phyloP scores from a whole-genome alignment of 1,140 invertebrate species.

The Semibalanus balanoides region DNA sequence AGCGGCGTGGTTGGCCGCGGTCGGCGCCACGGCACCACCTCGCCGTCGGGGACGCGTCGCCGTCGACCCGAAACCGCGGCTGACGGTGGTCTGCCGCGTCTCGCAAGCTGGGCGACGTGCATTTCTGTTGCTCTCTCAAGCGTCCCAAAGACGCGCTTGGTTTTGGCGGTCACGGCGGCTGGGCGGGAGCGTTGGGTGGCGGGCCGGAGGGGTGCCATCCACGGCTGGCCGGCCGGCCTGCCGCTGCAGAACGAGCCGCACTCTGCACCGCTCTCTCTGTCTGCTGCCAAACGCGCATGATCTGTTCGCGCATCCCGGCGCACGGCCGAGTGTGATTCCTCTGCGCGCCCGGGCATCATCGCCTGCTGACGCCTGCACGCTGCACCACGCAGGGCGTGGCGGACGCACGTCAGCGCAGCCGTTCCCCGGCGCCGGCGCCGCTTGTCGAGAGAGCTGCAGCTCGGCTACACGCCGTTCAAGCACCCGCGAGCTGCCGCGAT shows the following conservation, averaged over 20 bases:
- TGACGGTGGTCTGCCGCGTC: constrained; percentile 42
- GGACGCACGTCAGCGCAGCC: constrained; percentile 48
- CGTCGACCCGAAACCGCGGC: constrained; percentile 50
- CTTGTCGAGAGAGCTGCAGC: not conserved
- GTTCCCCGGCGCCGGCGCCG: constrained; percentile 34
- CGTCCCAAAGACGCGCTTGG: constrained; percentile 47
- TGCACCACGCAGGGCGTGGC: constrained; percentile 50
- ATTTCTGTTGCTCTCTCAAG: constrained; percentile 41
- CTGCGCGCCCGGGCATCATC: constrained; percentile 54
- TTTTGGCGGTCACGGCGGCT: constrained; percentile 47
- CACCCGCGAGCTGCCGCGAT: not conserved
- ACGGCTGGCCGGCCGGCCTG: constrained; percentile 30
- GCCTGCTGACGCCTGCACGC: constrained; percentile 44
- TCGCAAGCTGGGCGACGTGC: constrained; percentile 44
- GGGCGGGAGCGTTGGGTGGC: constrained; percentile 45
- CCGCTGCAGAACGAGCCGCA: constrained; percentile 31
- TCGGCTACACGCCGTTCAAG: constrained; percentile 2
- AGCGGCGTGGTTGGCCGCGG: constrained; percentile 41
- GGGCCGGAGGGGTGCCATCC: constrained; percentile 42
- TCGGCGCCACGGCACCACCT: constrained; percentile 42
- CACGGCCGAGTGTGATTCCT: constrained; percentile 44
- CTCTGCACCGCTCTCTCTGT: constrained; percentile 48
- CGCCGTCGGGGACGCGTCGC: constrained; percentile 47
- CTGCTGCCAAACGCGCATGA: constrained; percentile 50
- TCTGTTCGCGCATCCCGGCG: constrained; percentile 39